Percentiles rank a stretch among this genome's conserved stretches.
Conservation (phyloP, 1,140 invertebrate species). For the Zaprionus nigranus region DNA sequence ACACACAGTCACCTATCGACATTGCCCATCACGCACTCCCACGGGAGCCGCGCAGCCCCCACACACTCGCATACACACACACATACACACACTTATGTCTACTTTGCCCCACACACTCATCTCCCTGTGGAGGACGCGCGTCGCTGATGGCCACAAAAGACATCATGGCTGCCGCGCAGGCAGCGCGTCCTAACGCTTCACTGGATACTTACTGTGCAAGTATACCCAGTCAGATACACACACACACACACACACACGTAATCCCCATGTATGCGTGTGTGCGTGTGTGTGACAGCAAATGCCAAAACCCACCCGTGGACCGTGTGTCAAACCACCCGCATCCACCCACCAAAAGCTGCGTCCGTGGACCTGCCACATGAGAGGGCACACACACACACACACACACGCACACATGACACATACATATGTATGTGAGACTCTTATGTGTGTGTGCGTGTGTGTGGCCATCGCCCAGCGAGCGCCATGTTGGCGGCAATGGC, state of each 20-base stretch:
- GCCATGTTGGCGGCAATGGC: conserved; percentile 67
- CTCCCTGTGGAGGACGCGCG: conserved; percentile 60
- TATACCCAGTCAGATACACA: conserved; percentile 72
- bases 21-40: conserved; percentile 38
- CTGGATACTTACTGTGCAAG: conserved; percentile 79
- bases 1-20: conserved; percentile 39
- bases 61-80: background rate
- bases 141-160: conserved; percentile 79
- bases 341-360: conserved; percentile 26
- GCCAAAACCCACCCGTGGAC: conserved; percentile 70
- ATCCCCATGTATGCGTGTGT: conserved; percentile 37
- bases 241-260: conserved; percentile 36
- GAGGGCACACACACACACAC: conserved; percentile 30
- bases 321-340: conserved; percentile 42
- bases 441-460: conserved; percentile 46
- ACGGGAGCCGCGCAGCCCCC: background rate
- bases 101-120: conserved; percentile 27
- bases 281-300: conserved; percentile 72
- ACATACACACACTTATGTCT: conserved; percentile 12
- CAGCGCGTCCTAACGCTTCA: conserved; percentile 76
- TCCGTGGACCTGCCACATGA: conserved; percentile 32
- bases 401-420: background rate
- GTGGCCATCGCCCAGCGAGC: conserved; percentile 69
- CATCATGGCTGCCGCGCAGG: conserved; percentile 73
- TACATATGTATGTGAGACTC: conserved; percentile 17